Evolutionary conservation across 2,113 vertebrate species (phyloP).

Genomic region (Ursus arctos): DNA sequence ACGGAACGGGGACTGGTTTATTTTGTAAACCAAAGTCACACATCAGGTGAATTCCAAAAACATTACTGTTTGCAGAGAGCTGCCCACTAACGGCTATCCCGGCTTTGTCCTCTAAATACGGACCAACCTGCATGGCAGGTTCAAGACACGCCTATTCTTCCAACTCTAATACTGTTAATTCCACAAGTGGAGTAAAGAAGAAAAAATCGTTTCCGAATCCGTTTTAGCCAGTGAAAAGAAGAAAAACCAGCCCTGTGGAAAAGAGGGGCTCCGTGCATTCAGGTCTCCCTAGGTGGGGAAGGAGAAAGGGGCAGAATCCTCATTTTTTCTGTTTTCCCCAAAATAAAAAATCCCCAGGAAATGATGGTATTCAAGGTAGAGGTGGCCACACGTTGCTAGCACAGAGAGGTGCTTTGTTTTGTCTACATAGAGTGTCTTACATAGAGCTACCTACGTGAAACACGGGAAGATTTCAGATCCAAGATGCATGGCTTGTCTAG

Average conservation of each 20-base stretch:
- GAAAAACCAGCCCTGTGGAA: not conserved
- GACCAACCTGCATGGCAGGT: not conserved
- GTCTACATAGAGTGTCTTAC: not conserved
- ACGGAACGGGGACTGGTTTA: not conserved
- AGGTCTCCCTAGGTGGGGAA: not conserved
- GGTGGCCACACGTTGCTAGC: not conserved
- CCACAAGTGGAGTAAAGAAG: not conserved
- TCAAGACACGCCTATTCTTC: not conserved
- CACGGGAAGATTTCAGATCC: not conserved
- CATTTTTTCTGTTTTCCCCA: not conserved
- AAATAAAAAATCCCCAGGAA: not conserved
- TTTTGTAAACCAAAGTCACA: constrained; percentile 55
- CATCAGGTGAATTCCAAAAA: constrained; percentile 43
- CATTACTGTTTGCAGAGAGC: not conserved
- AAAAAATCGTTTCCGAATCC: constrained; percentile 36
- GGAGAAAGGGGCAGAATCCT: not conserved
- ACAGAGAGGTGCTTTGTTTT: not conserved
- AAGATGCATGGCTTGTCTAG: not conserved
- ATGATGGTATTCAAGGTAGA: not conserved
- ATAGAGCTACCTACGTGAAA: not conserved
- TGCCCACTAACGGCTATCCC: not conserved
- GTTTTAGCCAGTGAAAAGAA: not conserved
- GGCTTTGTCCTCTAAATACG: not conserved
- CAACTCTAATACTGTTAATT: not conserved
- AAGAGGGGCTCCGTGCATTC: not conserved